Conservation (phyloP, 1,140 invertebrate genomes). For the Varroa destructor region DNA sequence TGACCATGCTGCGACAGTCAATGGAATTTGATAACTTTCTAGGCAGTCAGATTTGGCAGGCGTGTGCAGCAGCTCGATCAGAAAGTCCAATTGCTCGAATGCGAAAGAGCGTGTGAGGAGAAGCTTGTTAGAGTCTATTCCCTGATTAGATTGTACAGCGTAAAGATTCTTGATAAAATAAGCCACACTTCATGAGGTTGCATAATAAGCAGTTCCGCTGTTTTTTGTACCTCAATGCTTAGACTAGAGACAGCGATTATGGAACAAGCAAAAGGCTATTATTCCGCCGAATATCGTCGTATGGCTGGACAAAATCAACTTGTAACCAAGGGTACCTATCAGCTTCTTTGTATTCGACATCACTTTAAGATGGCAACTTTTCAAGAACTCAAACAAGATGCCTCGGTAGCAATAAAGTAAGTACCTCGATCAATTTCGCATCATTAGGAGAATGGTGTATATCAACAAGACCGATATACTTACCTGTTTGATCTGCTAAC, state of each 20-base stretch:
- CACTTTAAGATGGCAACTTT: conserved; percentile 96
- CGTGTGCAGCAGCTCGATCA: too few relatives aligned
- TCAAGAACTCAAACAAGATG: conserved; percentile 80
- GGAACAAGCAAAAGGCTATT: conserved; percentile 81
- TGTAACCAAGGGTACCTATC: conserved; percentile 32
- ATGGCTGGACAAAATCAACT: conserved; percentile 25
- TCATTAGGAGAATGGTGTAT: background rate
- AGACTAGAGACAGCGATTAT: conserved; percentile 81
- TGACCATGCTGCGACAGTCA: conserved; percentile 26
- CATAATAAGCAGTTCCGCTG: background rate
- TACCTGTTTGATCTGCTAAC: background rate
- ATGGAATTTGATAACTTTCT: too few relatives aligned
- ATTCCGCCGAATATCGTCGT: conserved; percentile 54
- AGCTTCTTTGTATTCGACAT: conserved; percentile 78
- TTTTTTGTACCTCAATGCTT: conserved; percentile 34
- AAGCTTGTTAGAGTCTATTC: too few relatives aligned
- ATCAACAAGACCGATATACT: background rate
- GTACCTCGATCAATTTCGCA: conserved; percentile 33
- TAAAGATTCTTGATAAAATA: too few relatives aligned
- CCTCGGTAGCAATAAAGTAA: conserved; percentile 71
- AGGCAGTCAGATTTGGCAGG: too few relatives aligned
- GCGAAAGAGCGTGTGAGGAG: background rate
- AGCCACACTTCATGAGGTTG: too few relatives aligned
- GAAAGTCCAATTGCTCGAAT: background rate
- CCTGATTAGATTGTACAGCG: too few relatives aligned